Evolutionary conservation across 1,140 invertebrate genomes (phyloP), one percentile per base, ranked within the genome.

Genomic region (Dendrolimus kikuchii): DNA sequence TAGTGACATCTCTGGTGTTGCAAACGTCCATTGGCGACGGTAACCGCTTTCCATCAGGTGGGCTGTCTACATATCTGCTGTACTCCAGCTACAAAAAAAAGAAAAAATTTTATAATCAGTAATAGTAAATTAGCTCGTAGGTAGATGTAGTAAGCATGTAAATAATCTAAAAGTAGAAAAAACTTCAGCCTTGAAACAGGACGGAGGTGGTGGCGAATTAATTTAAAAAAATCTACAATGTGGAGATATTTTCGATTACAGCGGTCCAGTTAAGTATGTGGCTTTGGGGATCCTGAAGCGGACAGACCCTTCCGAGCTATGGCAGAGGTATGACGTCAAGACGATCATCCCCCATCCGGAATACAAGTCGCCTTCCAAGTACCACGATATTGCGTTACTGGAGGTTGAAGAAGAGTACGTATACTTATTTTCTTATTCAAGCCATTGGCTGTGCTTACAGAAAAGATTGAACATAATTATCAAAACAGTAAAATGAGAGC

Each of bases 351-450:
- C 51, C 9, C 61, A 69, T 46, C 64, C 69, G 0, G 7, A 53
- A 4, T 71, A 64, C 53, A 51, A 61, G 3, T 49, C 66, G 0
- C 63, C 64, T 4, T 52, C 46, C 0, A 60, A 64, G 7, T 69
- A 69, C 49, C 58, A 72, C 10, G 69, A 72, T 39, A 62, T 72
- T 4, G 66, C 66, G 5, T 46, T 69, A 1, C 42, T 72, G 38
- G 55, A 60, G 7, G 47, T 55, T 23, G 49, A 53, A 7, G 39
- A 51, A 9, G 50, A 44, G 64, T 66, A 40, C 62, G 59, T 60
- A 37, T 44, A n/a, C 41, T 42, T 7, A 2, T n/a, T 7, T 7
- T n/a, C 6, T 42, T 42, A 7, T 42, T n/a, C 41, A 42, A 42
- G 2, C 41, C 6, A 7, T 7, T 42, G 41, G n/a, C 2, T 42